These are phyloP conservation scores for Datnioides undecimradiatus DNA, from an alignment of 2,113 vertebrate species.

Conservation along the genomic window DNA sequence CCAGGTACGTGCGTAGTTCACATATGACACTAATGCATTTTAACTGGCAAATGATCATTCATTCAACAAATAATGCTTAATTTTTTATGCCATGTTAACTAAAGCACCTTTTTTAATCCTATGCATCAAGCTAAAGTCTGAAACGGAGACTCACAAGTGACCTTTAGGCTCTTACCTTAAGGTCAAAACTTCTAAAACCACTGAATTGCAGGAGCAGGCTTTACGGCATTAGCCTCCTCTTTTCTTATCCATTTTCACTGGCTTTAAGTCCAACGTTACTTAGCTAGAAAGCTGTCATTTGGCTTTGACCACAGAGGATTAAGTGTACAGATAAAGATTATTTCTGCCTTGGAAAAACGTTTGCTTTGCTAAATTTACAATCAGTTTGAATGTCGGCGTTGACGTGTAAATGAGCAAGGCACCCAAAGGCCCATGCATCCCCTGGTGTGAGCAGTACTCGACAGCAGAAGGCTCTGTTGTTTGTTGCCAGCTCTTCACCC, in stretches of 20 bases:
- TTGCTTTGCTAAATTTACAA: slow-evolving; percentile 3
- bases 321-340: neutral
- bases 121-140: neutral
- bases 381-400: neutral
- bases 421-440: neutral
- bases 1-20: too few relatives aligned
- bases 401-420: slow-evolving; percentile 10
- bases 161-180: neutral
- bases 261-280: neutral
- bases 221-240: neutral
- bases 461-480: neutral
- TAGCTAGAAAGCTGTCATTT: neutral
- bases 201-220: neutral
- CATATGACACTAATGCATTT: neutral
- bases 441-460: neutral
- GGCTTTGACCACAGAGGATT: neutral
- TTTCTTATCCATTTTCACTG: slow-evolving; percentile 3
- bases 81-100: neutral
- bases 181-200: slow-evolving; percentile 5
- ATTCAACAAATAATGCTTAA: neutral
- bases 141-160: neutral
- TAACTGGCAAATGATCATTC: neutral
- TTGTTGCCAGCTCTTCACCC: slow-evolving; percentile 15
- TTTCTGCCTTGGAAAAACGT: slow-evolving; percentile 1
- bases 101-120: neutral